A percentile compares a stretch with the other conserved stretches of the same genome.
These are phyloP conservation scores for Cryptocephalus primarius DNA, from an alignment of 2,888 invertebrate genomes.

Conservation along the genomic window DNA sequence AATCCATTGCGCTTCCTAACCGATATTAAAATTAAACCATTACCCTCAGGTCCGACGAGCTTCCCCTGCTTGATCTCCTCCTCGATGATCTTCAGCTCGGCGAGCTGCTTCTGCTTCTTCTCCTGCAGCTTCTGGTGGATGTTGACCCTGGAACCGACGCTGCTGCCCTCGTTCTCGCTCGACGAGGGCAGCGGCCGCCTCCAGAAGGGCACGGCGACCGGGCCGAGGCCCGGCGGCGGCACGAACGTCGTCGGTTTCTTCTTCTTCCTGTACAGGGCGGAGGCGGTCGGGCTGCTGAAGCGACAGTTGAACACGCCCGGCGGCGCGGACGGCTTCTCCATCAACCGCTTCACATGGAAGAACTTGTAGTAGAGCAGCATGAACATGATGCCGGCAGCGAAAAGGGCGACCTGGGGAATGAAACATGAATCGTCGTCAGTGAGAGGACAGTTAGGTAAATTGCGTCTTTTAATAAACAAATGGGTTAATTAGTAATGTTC, in stretches of 20 bases:
- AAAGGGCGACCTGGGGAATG: slow-evolving; percentile 27
- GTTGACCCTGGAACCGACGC: slow-evolving; percentile 62
- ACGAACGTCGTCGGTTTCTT: slow-evolving; percentile 85
- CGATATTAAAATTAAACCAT: too few relatives aligned
- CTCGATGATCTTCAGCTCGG: slow-evolving; percentile 70
- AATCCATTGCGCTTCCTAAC: too few relatives aligned
- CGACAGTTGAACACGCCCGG: slow-evolving; percentile 87
- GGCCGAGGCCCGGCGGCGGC: slow-evolving; percentile 46
- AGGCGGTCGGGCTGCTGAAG: slow-evolving; percentile 56
- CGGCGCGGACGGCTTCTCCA: slow-evolving; percentile 32
- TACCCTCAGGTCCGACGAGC: slow-evolving; percentile 43
- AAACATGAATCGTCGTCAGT: too few relatives aligned
- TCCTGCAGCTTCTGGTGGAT: slow-evolving; percentile 80
- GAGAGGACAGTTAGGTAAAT: too few relatives aligned
- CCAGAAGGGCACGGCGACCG: slow-evolving; percentile 59
- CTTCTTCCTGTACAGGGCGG: slow-evolving; percentile 53
- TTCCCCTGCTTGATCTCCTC: slow-evolving; percentile 72
- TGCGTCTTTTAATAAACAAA: too few relatives aligned
- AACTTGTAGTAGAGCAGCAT: slow-evolving; percentile 69
- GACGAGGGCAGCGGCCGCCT: slow-evolving; percentile 58
- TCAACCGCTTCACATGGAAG: slow-evolving; percentile 65
- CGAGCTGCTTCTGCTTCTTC: slow-evolving; percentile 78
- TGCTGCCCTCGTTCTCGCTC: slow-evolving; percentile 64
- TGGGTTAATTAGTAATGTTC: too few relatives aligned
- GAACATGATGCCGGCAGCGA: slow-evolving; percentile 50